Conservation (phyloP, 2,113 vertebrate genomes). For the Scomber japonicus region DNA sequence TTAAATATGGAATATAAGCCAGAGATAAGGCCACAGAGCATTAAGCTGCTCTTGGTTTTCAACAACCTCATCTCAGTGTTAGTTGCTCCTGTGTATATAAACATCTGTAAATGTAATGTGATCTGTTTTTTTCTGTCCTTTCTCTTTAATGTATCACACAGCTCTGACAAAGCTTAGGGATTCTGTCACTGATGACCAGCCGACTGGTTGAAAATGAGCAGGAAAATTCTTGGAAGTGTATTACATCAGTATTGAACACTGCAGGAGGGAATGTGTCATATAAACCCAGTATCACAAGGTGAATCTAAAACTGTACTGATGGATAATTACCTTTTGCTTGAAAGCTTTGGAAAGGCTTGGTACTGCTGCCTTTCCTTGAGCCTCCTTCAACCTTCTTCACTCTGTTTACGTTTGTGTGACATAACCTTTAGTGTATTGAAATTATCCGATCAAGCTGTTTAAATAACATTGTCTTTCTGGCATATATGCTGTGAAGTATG, state of each 20-base stretch:
- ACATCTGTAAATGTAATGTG: slow-evolving; percentile 66
- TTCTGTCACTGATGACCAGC: slow-evolving; percentile 31
- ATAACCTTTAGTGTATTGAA: slow-evolving; percentile 82
- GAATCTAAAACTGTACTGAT: slow-evolving; percentile 36
- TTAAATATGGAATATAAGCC: slow-evolving; percentile 75
- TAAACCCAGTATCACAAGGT: slow-evolving; percentile 35
- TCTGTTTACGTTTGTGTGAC: slow-evolving; percentile 90
- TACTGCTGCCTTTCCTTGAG: slow-evolving; percentile 49
- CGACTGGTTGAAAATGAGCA: slow-evolving; percentile 44
- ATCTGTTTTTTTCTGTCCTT: slow-evolving; percentile 31
- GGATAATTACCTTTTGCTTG: slow-evolving; percentile 35
- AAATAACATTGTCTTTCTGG: slow-evolving; percentile 86
- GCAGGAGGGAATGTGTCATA: slow-evolving; percentile 38
- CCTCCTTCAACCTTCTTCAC: slow-evolving; percentile 68
- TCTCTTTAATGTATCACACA: slow-evolving; percentile 30
- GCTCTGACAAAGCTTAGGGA: slow-evolving; percentile 32
- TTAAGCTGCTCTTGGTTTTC: slow-evolving; percentile 62
- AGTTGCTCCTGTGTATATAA: slow-evolving; percentile 67
- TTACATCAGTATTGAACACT: slow-evolving; percentile 67
- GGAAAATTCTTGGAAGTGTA: slow-evolving; percentile 31
- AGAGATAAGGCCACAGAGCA: slow-evolving; percentile 69
- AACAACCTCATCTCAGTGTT: slow-evolving; percentile 75
- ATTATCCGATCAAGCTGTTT: slow-evolving; percentile 84
- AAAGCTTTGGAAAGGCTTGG: slow-evolving; percentile 38
- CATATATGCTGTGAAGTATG: slow-evolving; percentile 93